Base-by-base conservation (phyloP, 2,113 vertebrate species). In the Mus spicilegus region DNA sequence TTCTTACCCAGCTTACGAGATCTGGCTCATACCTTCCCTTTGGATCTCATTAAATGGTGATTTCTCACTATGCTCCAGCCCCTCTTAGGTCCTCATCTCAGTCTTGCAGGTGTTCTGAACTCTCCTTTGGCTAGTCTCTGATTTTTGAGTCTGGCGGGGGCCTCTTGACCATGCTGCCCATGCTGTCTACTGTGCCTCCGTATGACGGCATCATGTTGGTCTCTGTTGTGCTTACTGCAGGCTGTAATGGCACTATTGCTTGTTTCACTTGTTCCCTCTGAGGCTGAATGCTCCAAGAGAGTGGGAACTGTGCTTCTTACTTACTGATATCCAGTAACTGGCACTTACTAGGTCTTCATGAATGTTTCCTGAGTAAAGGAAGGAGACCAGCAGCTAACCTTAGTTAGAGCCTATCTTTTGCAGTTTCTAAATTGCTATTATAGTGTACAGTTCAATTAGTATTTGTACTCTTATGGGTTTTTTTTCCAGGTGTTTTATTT, bases 401-500 rank as follows among this genome's bases (percentile, higher is more conserved):
- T 30, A 46, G 26, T 72, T 80, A 51, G 80, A 75, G 30, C 75
- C 84, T 89, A 4, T 73, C 70, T 97, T 69, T 86, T 42, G 70
- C 11, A n/a, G 54, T 87, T 89, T 77, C 87, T 63, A 67, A 76
- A 51, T 92, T 96, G 81, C 39, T 84, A 17, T 84, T 73, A 67
- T 39, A 49, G 1, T 58, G 11, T 80, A 14, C 36, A 77, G 51
- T 70, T 63, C 42, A 33, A 36, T 91, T 86, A 67, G 80, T 87
- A 13, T 51, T 78, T 92, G 46, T 77, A 14, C 61, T 70, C 4
- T 30, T 85, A 9, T 19, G 56, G 13, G n/a, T 56, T 9, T 16
- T 10, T 84, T 63, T 94, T 85, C 88, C 76, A 13, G 49, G 6
- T 95, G 76, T 92, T 81, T 78, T 86, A 54, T 91, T 88, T 85